A percentile compares a stretch with the other conserved stretches of the same genome.
phyloP scores from a whole-genome alignment of 2,888 invertebrate species.

The Agriopis leucophaearia region DNA sequence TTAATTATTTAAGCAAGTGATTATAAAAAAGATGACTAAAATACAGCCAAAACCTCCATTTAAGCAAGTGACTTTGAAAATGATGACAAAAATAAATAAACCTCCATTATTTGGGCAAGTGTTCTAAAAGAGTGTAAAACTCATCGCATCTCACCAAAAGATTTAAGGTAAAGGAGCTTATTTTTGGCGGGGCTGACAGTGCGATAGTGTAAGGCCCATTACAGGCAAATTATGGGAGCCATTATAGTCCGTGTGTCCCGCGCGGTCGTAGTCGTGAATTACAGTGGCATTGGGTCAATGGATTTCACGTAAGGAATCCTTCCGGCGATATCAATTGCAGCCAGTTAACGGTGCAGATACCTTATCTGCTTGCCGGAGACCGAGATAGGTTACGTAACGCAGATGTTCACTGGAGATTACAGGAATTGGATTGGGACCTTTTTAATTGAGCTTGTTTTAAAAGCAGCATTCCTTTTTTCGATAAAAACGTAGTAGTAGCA shows the following conservation, averaged over 20 bases:
- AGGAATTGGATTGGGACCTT: constrained; percentile 8
- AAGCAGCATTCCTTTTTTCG: not conserved
- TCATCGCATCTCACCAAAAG: constrained; percentile 51
- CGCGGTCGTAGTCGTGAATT: constrained; percentile 74
- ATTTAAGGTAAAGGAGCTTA: constrained; percentile 76
- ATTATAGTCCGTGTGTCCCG: constrained; percentile 82
- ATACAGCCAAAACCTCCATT: too few species aligned
- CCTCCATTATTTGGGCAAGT: constrained; percentile 11
- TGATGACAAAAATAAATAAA: not conserved
- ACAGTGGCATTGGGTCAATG: constrained; percentile 78
- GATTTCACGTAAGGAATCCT: constrained; percentile 78
- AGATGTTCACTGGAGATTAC: constrained; percentile 22
- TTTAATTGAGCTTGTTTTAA: not conserved
- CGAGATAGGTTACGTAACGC: constrained; percentile 15
- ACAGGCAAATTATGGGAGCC: constrained; percentile 83
- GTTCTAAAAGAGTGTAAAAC: constrained; percentile 25
- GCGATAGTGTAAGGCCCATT: constrained; percentile 85
- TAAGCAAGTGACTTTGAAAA: too few species aligned
- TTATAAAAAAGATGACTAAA: too few species aligned
- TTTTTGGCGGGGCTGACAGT: constrained; percentile 82
- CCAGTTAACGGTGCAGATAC: constrained; percentile 44
- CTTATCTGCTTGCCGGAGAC: constrained; percentile 36
- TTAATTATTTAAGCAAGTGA: too few species aligned
- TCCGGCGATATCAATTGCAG: constrained; percentile 50
- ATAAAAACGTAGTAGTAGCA: too few species aligned